These are phyloP conservation scores for Leucopsar rothschildi DNA, from an alignment of 2,113 vertebrate species.

Conservation along the genomic window DNA sequence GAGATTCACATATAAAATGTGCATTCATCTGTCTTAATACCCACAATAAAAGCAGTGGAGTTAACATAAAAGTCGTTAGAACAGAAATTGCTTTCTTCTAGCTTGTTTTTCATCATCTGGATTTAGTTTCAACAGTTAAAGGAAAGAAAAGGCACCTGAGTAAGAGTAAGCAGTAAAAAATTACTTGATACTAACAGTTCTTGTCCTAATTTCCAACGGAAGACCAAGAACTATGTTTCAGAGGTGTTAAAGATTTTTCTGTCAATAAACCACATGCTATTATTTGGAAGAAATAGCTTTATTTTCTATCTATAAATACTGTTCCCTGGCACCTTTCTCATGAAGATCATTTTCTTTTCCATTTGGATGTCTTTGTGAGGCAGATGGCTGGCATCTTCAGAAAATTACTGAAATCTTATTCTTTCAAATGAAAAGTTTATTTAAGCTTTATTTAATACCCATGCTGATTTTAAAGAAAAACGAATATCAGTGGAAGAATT, in stretches of 20 bases:
- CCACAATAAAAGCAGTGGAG: background rate
- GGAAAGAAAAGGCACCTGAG: background rate
- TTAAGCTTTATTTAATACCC: background rate
- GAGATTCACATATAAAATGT: background rate
- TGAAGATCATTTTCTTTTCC: background rate
- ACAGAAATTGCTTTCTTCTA: background rate
- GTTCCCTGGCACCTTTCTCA: background rate
- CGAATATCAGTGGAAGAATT: background rate
- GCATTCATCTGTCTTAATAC: background rate
- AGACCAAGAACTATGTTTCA: background rate
- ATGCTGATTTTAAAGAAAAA: background rate
- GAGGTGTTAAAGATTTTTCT: background rate
- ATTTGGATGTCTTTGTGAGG: background rate
- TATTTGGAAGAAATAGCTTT: background rate
- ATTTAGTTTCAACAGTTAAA: background rate
- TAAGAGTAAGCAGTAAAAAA: background rate
- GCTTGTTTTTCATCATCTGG: background rate
- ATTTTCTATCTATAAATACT: background rate
- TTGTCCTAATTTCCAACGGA: background rate
- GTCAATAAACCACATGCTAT: fast-evolving
- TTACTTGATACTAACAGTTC: background rate
- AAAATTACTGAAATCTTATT: background rate
- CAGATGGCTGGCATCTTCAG: background rate
- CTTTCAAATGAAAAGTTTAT: background rate
- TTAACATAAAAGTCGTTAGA: background rate